A percentile compares a stretch with the other conserved stretches of the same genome.
Conservation (phyloP, 2,888 invertebrate species). For the Diabrotica balteata region DNA sequence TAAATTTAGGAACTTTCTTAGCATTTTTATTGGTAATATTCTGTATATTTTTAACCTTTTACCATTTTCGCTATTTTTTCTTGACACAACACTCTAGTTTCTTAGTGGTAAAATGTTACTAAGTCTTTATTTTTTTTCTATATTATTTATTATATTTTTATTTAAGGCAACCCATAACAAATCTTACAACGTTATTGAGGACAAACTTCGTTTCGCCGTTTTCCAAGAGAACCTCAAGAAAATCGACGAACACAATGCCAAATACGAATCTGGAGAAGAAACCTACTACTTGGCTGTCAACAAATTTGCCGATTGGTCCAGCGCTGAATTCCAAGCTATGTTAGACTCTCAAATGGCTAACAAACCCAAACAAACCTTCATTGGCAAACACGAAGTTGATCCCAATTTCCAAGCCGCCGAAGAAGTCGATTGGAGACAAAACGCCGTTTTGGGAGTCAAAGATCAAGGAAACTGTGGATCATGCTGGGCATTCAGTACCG, state of each 20-base stretch:
- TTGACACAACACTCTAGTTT: too few species aligned
- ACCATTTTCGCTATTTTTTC: too few species aligned
- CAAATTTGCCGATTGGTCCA: conserved; percentile 35
- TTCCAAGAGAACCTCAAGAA: conserved; percentile 33
- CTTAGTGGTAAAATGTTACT: too few species aligned
- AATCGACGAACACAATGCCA: conserved; percentile 38
- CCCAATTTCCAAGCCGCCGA: not conserved
- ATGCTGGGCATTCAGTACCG: conserved; percentile 21
- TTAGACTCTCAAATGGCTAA: conserved; percentile 1
- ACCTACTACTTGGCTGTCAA: conserved; percentile 34
- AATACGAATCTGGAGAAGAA: conserved; percentile 31
- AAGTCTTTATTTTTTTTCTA: too few species aligned
- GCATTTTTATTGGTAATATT: too few species aligned
- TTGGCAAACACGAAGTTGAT: conserved; percentile 1
- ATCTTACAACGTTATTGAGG: conserved; percentile 11
- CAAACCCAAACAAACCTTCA: not conserved
- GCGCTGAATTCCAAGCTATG: conserved; percentile 31
- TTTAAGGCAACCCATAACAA: conserved; percentile 7
- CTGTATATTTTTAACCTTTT: too few species aligned
- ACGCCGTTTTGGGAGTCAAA: conserved; percentile 14
- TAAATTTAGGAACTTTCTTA: too few species aligned
- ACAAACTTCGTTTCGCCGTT: conserved; percentile 30
- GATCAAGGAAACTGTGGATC: conserved; percentile 16
- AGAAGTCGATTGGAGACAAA: conserved; percentile 16
- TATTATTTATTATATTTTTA: not conserved